A percentile compares a stretch with the other conserved stretches of the same genome.
Evolutionary conservation across 2,888 invertebrate species (phyloP).

Genomic region (Pristionchus arcanus): DNA sequence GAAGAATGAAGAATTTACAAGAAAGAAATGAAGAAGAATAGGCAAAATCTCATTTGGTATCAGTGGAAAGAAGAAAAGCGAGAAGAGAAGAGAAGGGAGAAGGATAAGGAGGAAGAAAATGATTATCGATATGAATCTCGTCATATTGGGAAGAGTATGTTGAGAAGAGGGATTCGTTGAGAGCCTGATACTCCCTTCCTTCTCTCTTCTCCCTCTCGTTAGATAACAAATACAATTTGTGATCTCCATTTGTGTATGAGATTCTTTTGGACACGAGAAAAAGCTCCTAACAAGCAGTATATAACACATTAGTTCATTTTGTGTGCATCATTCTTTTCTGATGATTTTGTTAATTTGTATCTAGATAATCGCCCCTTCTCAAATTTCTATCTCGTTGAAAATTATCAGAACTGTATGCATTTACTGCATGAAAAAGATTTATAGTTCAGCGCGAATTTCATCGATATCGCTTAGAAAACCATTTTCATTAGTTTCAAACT

Average conservation of each 20-base stretch:
- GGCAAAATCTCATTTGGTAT: conserved; percentile 6
- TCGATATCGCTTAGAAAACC: no score
- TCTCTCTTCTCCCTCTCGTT: conserved; percentile 13
- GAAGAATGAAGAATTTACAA: not conserved
- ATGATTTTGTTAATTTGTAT: no score
- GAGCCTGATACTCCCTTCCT: conserved; percentile 29
- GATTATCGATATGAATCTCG: conserved; percentile 1
- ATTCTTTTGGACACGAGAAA: not conserved
- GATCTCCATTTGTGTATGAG: conserved; percentile 42
- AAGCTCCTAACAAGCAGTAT: not conserved
- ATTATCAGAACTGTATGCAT: no score
- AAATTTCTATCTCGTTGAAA: no score
- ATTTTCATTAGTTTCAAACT: no score
- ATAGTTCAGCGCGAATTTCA: no score
- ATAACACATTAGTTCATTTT: no score
- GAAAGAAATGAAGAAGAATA: not conserved
- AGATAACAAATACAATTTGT: conserved; percentile 55
- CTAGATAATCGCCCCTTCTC: no score
- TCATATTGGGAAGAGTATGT: not conserved
- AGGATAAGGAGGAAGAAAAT: not conserved
- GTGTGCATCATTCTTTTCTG: no score
- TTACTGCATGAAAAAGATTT: no score
- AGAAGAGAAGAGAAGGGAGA: not conserved
- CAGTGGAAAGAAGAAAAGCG: not conserved
- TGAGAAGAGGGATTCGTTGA: not conserved